Conservation (phyloP, 1,140 invertebrate genomes). For the Atta colombica region DNA sequence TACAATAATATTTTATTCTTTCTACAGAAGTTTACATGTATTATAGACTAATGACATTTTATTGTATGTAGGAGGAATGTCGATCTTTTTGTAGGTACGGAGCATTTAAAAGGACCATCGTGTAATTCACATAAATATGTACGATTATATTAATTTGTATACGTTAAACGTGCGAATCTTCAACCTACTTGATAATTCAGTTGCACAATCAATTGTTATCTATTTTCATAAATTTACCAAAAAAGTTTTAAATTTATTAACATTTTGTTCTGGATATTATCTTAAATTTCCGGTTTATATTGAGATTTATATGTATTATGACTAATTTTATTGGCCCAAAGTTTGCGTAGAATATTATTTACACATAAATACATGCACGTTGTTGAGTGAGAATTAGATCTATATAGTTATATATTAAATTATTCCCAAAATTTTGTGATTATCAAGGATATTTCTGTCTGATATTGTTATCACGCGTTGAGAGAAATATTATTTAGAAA, state of each 20-base stretch:
- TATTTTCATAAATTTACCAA: conserved; percentile 17
- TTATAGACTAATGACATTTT: conserved; percentile 78
- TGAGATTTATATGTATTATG: conserved; percentile 35
- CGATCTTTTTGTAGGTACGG: conserved; percentile 74
- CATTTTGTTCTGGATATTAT: conserved; percentile 11
- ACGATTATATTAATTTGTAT: conserved; percentile 67
- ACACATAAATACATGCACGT: conserved; percentile 79
- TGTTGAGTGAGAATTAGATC: conserved; percentile 61
- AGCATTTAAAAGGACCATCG: conserved; percentile 62
- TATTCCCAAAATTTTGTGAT: conserved; percentile 19
- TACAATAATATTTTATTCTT: conserved; percentile 83
- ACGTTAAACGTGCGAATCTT: conserved; percentile 58
- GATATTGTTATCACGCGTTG: neutral
- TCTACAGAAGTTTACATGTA: conserved; percentile 77
- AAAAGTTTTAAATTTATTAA: conserved; percentile 28
- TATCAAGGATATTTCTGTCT: conserved; percentile 36
- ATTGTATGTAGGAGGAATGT: conserved; percentile 78
- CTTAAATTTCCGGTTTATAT: conserved; percentile 23
- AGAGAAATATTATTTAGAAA: conserved; percentile 44
- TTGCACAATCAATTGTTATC: neutral
- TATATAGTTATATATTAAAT: conserved; percentile 63
- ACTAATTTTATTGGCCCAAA: conserved; percentile 57
- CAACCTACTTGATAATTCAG: conserved; percentile 13
- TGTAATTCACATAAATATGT: conserved; percentile 66
- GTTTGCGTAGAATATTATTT: conserved; percentile 79